Percentiles rank a stretch among this genome's conserved stretches.
phyloP scores from a whole-genome alignment of 2,888 invertebrate species.

The Drosophila paramelanica region DNA sequence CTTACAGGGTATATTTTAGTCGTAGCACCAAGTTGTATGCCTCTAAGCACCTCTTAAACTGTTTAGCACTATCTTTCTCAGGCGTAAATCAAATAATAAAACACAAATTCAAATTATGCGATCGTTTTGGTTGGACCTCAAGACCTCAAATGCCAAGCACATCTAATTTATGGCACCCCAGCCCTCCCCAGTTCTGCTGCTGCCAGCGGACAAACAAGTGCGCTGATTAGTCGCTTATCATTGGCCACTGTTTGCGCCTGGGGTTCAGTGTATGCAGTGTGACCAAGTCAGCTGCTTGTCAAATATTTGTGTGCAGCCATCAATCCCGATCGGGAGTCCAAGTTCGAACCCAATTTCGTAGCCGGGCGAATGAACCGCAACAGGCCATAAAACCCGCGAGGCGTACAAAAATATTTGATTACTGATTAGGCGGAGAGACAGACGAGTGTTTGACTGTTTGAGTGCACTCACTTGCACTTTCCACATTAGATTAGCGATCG shows the following conservation, averaged over 20 bases:
- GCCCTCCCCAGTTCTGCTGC: neutral
- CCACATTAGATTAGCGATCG: constrained; percentile 55
- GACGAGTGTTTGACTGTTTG: constrained; percentile 43
- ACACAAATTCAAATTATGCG: constrained; percentile 54
- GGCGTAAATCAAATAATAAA: constrained; percentile 69
- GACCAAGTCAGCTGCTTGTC: constrained; percentile 51
- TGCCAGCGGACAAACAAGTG: constrained; percentile 55
- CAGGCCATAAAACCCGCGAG: constrained; percentile 56
- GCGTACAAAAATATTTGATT: constrained; percentile 72
- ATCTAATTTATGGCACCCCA: constrained; percentile 52
- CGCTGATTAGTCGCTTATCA: constrained; percentile 68
- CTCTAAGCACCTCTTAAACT: constrained; percentile 5
- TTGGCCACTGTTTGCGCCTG: constrained; percentile 44
- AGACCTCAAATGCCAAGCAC: constrained; percentile 35
- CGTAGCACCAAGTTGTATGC: accelerated
- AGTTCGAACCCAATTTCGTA: constrained; percentile 18
- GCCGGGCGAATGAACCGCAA: constrained; percentile 59
- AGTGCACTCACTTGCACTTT: constrained; percentile 76
- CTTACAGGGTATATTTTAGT: constrained; percentile 15
- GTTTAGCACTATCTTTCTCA: constrained; percentile 19
- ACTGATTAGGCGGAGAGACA: constrained; percentile 54
- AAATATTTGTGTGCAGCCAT: constrained; percentile 68
- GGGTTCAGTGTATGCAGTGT: constrained; percentile 1
- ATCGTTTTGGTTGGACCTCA: constrained; percentile 19
- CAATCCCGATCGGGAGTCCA: constrained; percentile 39